Evolutionary conservation across 2,113 vertebrate species (phyloP), one percentile per base, ranked within the genome.

Genomic region (Tichodroma muraria): DNA sequence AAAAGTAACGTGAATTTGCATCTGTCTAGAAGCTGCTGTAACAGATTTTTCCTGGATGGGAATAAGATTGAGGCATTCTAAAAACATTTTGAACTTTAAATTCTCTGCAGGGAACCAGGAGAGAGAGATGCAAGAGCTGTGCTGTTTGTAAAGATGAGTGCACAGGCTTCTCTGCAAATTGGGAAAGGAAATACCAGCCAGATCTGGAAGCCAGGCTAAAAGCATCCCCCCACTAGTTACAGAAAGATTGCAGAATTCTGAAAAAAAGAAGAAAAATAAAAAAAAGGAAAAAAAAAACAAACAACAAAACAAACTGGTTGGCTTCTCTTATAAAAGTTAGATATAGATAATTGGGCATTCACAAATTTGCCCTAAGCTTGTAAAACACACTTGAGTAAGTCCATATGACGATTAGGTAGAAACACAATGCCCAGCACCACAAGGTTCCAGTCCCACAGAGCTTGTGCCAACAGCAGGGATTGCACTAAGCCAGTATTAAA

Each of bases 381-480:
- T 93, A 91, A 93, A 93, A 68, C 79, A 89, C 66, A 66, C 85
- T 90, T 70, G 85, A 95, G 75, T 89, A 91, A 73, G 52, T 73
- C 89, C 79, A 85, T 63, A 85, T n/a, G 88, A 83, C 22, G 81
- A 73, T 70, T 53, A 88, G 61, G 0, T 23, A 71, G 88, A 23
- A 86, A 52, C 19, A 88, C 88, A 94, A 84, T 73, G 89, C 63
- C 45, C 76, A 88, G 88, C 64, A 53, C 68, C 13, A 77, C 45
- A 44, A 92, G 56, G 86, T 50, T 91, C 73, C 85, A 56, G 77
- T 61, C 85, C 78, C 0, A 3, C 38, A 37, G 89, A 81, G 57
- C 40, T 56, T 42, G 89, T 95, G 90, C 96, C 95, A 95, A 64
- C 90, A 94, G 90, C 63, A 45, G 82, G 89, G 89, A 93, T 90